Evolutionary conservation across 2,888 invertebrate genomes (phyloP).

Genomic region (Hypercompe scribonia): DNA sequence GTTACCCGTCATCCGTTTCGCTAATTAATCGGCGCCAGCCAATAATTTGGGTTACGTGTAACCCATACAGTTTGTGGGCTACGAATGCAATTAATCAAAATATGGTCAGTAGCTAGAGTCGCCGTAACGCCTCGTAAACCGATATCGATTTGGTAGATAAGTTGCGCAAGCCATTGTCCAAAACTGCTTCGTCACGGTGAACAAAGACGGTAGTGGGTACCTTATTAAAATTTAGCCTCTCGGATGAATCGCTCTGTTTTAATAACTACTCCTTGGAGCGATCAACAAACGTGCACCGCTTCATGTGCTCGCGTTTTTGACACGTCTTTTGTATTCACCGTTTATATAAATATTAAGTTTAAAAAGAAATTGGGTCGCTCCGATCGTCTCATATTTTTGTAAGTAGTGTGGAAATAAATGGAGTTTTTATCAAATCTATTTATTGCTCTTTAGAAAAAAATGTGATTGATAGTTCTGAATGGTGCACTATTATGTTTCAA

Average conservation of each 20-base stretch:
- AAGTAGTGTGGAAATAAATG: slow-evolving; percentile 30
- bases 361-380: slow-evolving; percentile 60
- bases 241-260: slow-evolving; percentile 83
- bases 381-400: slow-evolving; percentile 46
- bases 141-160: slow-evolving; percentile 86
- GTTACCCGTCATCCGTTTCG: slow-evolving; percentile 74
- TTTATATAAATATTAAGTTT: slow-evolving; percentile 73
- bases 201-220: slow-evolving; percentile 86
- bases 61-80: slow-evolving; percentile 65
- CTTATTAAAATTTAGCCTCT: slow-evolving; percentile 85
- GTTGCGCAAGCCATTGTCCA: slow-evolving; percentile 84
- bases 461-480: slow-evolving; percentile 40
- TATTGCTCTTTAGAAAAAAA: slow-evolving; percentile 10
- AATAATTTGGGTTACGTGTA: slow-evolving; percentile 70
- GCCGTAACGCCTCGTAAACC: slow-evolving; percentile 85
- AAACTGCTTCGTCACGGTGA: slow-evolving; percentile 78
- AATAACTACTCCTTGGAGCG: slow-evolving; percentile 77
- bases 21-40: slow-evolving; percentile 84
- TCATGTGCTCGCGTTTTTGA: slow-evolving; percentile 70
- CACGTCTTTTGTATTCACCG: slow-evolving; percentile 66
- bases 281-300: slow-evolving; percentile 67
- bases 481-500: slow-evolving; percentile 28
- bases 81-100: slow-evolving; percentile 86
- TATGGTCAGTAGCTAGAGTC: slow-evolving; percentile 84
- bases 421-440: slow-evolving; percentile 33